Evolutionary conservation across 2,113 vertebrate species (phyloP).

Genomic region (Garra rufa): DNA sequence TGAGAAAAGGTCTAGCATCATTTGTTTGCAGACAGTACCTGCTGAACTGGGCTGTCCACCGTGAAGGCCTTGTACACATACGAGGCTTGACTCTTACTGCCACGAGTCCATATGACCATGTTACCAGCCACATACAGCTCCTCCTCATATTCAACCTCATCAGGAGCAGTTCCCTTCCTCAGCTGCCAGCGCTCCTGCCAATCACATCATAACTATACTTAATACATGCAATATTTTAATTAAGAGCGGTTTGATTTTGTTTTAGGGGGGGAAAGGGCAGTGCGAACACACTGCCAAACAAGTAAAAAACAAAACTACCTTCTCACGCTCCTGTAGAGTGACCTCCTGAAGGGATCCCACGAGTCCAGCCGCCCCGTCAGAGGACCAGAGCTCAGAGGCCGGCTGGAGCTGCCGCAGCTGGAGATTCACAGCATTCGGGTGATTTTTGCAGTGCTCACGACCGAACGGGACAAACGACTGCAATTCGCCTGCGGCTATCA

Average conservation of each 20-base stretch:
- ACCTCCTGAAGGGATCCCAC: slow-evolving; percentile 95
- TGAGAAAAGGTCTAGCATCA: neutral
- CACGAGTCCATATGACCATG: slow-evolving; percentile 95
- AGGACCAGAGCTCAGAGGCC: slow-evolving; percentile 94
- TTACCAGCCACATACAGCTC: slow-evolving; percentile 93
- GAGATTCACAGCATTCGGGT: slow-evolving; percentile 93
- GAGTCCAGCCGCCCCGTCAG: slow-evolving; percentile 92
- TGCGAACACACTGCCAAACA: too few species aligned
- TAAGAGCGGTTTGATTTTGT: neutral
- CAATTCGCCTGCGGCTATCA: slow-evolving; percentile 99
- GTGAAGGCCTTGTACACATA: slow-evolving; percentile 94
- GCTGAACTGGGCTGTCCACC: slow-evolving; percentile 90
- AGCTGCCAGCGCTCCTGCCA: slow-evolving; percentile 92
- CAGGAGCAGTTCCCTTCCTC: slow-evolving; percentile 83
- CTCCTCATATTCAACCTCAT: slow-evolving; percentile 90
- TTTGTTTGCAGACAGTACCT: slow-evolving; percentile 74
- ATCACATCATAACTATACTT: slow-evolving; percentile 25
- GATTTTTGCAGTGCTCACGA: slow-evolving; percentile 95
- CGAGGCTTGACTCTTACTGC: slow-evolving; percentile 85
- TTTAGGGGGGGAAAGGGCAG: too few species aligned
- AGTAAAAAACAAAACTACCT: slow-evolving; percentile 66
- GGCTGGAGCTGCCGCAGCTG: slow-evolving; percentile 96
- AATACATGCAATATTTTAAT: neutral
- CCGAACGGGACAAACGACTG: slow-evolving; percentile 97
- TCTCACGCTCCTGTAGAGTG: slow-evolving; percentile 90